Percentiles rank a stretch among this genome's conserved stretches.
Conservation (phyloP, 1,140 invertebrate genomes). For the Ruditapes philippinarum region DNA sequence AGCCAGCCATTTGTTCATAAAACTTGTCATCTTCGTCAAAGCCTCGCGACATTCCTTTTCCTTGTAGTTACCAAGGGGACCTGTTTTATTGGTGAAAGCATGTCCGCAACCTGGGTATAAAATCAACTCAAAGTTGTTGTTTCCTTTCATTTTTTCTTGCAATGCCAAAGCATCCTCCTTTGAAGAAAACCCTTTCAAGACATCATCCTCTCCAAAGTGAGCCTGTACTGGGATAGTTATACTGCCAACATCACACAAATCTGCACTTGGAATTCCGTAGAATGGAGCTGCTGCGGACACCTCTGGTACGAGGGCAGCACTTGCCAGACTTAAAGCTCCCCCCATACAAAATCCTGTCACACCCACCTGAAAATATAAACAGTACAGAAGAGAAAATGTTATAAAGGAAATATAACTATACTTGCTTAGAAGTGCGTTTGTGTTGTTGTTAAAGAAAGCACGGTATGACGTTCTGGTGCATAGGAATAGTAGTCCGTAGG, state of each 20-base stretch:
- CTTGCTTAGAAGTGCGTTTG: too few relatives aligned
- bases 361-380: conserved; percentile 74
- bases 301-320: conserved; percentile 74
- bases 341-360: conserved; percentile 85
- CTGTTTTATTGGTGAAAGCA: conserved; percentile 41
- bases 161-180: conserved; percentile 29
- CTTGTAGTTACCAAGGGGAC: conserved; percentile 44
- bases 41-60: conserved; percentile 7
- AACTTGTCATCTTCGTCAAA: not conserved
- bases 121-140: conserved; percentile 27
- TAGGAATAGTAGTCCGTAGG: too few relatives aligned
- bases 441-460: too few relatives aligned
- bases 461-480: too few relatives aligned
- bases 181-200: conserved; percentile 28
- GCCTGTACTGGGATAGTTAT: conserved; percentile 80
- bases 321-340: conserved; percentile 79
- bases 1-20: conserved; percentile 44
- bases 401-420: too few relatives aligned
- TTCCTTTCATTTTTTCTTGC: conserved; percentile 4
- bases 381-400: too few relatives aligned
- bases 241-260: conserved; percentile 76
- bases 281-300: conserved; percentile 80
- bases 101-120: conserved; percentile 29
- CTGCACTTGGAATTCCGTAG: conserved; percentile 78
- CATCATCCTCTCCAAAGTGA: conserved; percentile 80